These are phyloP conservation scores for Thermophis baileyi DNA, from an alignment of 2,113 vertebrate species.

Conservation along the genomic window DNA sequence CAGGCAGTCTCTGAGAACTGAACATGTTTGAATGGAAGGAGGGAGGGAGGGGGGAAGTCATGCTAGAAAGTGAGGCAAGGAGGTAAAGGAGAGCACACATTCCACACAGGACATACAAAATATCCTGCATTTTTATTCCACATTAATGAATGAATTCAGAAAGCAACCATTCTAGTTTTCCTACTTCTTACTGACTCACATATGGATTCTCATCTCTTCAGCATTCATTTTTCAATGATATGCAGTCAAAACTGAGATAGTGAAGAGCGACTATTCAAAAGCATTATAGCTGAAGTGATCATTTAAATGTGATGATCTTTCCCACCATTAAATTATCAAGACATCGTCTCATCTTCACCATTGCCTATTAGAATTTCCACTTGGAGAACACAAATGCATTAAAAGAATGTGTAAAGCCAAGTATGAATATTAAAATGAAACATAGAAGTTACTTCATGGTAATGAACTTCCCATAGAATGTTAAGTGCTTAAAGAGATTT, in stretches of 20 bases:
- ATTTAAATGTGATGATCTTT: background rate
- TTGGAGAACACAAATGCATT: background rate
- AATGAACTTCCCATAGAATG: background rate
- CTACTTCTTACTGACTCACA: background rate
- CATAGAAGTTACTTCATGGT: background rate
- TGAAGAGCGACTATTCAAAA: background rate
- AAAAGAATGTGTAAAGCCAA: background rate
- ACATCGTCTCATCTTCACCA: background rate
- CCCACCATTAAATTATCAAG: background rate
- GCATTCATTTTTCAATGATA: background rate
- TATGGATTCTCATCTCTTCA: background rate
- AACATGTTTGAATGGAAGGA: background rate
- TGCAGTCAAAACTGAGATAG: background rate
- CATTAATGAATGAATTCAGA: background rate
- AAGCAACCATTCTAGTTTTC: background rate
- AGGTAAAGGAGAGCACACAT: background rate
- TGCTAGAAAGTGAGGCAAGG: background rate
- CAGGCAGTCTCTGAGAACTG: background rate
- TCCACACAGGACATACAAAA: background rate
- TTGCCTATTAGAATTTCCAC: background rate
- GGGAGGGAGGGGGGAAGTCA: accelerated
- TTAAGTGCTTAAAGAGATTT: background rate
- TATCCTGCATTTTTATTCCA: background rate
- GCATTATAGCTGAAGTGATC: background rate
- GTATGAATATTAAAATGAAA: background rate